These are phyloP conservation scores for Craseonycteris thonglongyai DNA, from an alignment of 2,113 vertebrate genomes.

Conservation along the genomic window DNA sequence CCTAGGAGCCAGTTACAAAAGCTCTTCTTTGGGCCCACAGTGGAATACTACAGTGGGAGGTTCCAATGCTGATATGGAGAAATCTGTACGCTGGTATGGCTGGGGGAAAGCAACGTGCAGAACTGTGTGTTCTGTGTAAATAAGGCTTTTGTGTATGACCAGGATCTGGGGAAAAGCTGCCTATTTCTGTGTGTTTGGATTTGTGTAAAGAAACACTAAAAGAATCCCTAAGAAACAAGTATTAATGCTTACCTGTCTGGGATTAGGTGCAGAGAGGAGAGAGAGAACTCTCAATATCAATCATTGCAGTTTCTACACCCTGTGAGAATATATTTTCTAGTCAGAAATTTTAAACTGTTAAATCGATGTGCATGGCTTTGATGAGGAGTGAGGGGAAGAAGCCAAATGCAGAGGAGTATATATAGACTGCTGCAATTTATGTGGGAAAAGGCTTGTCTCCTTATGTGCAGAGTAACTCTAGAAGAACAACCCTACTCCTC, in stretches of 20 bases:
- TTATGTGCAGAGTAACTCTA: neutral
- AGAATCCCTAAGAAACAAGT: neutral
- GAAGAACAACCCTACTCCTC: neutral
- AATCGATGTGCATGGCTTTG: neutral
- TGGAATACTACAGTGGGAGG: accelerated
- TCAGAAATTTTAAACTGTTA: neutral
- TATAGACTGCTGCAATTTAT: neutral
- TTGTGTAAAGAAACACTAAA: neutral
- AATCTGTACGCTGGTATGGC: neutral
- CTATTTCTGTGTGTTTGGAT: neutral
- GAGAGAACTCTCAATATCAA: neutral
- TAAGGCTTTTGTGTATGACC: neutral
- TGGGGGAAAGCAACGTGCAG: neutral
- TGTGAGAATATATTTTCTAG: neutral
- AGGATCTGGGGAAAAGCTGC: neutral
- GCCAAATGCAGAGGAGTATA: neutral
- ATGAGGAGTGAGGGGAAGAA: neutral
- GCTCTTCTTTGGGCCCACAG: accelerated
- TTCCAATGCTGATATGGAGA: neutral
- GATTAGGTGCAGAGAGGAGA: neutral
- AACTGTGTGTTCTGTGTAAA: neutral
- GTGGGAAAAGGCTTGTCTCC: neutral
- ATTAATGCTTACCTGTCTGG: neutral
- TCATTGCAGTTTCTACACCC: neutral
- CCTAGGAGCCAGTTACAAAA: neutral